Evolutionary conservation across 2,113 vertebrate species (phyloP), one percentile per base, ranked within the genome.

Genomic region (Patagioenas fasciata): DNA sequence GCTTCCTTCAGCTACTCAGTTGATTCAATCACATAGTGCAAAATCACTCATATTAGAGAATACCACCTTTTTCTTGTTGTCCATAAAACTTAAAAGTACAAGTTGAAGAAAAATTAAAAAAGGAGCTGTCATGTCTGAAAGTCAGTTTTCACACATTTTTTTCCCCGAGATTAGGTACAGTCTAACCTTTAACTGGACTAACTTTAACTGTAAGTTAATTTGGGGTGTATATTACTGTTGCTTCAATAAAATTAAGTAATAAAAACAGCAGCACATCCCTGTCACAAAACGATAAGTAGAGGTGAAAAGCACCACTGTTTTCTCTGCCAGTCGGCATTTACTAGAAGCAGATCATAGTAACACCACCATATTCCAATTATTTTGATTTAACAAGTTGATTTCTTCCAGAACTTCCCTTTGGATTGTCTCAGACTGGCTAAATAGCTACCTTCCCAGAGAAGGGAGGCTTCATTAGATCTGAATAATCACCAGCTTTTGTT

Each of bases 181-280:
- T 21, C 44, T 58, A 51, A 69, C 7, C 4, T 64, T 47, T 78
- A 47, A 47, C 29, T 64, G 36, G 17, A 57, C 64, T 42, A 34
- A 31, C 32, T 65, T 74, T 91, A 72, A 31, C 29, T 64, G 40
- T 15, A 57, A 83, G 38, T 42, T 42, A 82, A 53, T 64, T 62
- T 53, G 42, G 24, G 29, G 26, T 6, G 2, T 31, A 15, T 10
- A 50, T 50, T 29, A 20, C 28, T 75, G 15, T 47, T 71, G 78
- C 31, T 32, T 69, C 54, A 67, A 65, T 13, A 21, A 54, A 85
- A 88, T 70, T 11, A 83, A 80, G 8, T 13, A 69, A 89, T 2
- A 15, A 66, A 88, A 34, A 42, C 4, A 0, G 2, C n/a, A 64
- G 12, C 5, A 60, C 1, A 44, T 12, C 1, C 9, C 48, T 15